A percentile compares a stretch with the other conserved stretches of the same genome.
These are phyloP conservation scores for Tinamus major DNA, from an alignment of 2,797 vertebrate species.

Conservation along the genomic window DNA sequence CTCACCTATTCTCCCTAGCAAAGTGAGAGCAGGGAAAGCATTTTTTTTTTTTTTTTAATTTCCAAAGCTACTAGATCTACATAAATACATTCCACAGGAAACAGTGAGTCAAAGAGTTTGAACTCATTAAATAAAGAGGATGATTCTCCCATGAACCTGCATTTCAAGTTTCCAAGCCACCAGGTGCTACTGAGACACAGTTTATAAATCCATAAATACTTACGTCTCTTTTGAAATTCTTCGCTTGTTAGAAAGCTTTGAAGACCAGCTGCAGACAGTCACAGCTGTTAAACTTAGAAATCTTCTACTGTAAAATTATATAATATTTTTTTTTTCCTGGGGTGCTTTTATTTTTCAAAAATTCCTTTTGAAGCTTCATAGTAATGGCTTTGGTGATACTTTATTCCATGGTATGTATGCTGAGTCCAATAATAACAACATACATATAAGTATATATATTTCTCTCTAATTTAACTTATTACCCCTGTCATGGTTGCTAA, in stretches of 20 bases:
- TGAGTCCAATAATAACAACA: background rate
- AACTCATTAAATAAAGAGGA: background rate
- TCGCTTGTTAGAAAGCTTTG: background rate
- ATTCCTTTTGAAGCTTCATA: background rate
- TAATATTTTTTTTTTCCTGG: background rate
- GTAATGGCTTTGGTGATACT: background rate
- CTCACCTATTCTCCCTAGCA: background rate
- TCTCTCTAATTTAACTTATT: background rate
- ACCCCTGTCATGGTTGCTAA: background rate
- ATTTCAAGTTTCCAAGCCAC: background rate
- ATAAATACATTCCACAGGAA: fast-evolving
- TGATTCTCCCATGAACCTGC: background rate
- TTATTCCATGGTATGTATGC: background rate
- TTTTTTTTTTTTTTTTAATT: background rate
- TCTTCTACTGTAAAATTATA: background rate
- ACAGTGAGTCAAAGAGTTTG: background rate
- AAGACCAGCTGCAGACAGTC: background rate
- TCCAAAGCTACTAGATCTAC: background rate
- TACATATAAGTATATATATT: background rate
- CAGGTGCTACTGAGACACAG: background rate
- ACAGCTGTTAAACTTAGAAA: background rate
- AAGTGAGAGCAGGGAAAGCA: background rate
- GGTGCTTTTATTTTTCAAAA: background rate
- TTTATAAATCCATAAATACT: background rate
- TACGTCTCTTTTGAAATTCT: background rate